Evolutionary conservation across 2,113 vertebrate species (phyloP), one percentile per base, ranked within the genome.

Genomic region (Suncus etruscus): DNA sequence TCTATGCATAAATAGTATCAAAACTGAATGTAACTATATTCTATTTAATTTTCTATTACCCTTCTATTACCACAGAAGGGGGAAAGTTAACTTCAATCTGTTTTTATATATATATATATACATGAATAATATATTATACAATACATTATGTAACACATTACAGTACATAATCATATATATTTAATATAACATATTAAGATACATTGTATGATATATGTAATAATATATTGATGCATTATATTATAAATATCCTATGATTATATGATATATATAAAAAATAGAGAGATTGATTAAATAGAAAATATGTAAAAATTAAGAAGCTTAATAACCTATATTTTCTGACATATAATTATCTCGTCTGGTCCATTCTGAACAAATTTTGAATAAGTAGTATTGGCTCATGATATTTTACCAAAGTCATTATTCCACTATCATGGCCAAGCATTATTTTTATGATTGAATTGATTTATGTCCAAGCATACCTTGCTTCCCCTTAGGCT

Each of bases 281-380:
- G n/a, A n/a, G 3, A 39, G 39, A 39, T 39, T 39, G 39, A 39
- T 39, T 39, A 39, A 39, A 39, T 39, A 39, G 39, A 39, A 39
- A 39, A 50, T 89, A 58, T 18, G 78, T 0, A 3, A 20, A 20
- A 0, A 10, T 63, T 3, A 65, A 78, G 12, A 25, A 70, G 81
- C 11, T 15, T 32, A 8, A 8, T 84, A 76, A 65, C 61, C 48
- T 95, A 51, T 0, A 0, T 83, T 86, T 45, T 74, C 18, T 27
- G 29, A 7, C 3, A 61, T n/a, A n/a, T 0, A 70, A 47, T 82
- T 77, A 83, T 63, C 29, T 82, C 75, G 81, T 63, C 29, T 92
- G 78, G 58, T 91, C 72, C 69, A 94, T 89, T 95, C 58, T 77
- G 50, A 86, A 88, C 81, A 88, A 81, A 94, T 79, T 93, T 89